phyloP scores from a whole-genome alignment of 2,888 invertebrate species.

The Ctenicera cuprea region DNA sequence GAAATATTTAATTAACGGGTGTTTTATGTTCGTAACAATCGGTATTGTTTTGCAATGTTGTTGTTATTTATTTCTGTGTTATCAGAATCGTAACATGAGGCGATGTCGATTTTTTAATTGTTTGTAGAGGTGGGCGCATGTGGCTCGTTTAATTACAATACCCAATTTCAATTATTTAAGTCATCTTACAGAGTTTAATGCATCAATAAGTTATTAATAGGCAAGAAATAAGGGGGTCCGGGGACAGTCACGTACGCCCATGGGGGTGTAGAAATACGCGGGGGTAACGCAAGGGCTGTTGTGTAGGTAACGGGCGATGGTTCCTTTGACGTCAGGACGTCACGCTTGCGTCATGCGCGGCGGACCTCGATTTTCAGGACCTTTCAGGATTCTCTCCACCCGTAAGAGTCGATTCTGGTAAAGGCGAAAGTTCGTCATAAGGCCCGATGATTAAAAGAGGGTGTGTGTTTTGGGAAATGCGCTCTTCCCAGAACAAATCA shows the following conservation, averaged over 20 bases:
- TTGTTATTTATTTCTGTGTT: constrained; percentile 10
- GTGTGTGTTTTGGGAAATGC: constrained; percentile 34
- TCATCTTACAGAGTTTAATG: neutral
- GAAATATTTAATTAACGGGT: constrained; percentile 31
- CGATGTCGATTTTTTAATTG: neutral
- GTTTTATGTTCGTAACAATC: constrained; percentile 22
- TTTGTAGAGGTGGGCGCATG: neutral
- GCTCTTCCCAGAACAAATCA: neutral
- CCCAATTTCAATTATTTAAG: neutral
- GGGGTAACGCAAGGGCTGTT: constrained; percentile 46
- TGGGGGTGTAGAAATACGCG: constrained; percentile 27
- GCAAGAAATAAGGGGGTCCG: neutral
- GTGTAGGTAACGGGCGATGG: constrained; percentile 56
- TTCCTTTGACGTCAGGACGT: constrained; percentile 64
- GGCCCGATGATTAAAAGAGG: constrained; percentile 32
- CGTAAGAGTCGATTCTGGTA: constrained; percentile 34
- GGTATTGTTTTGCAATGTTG: constrained; percentile 26
- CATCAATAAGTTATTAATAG: neutral
- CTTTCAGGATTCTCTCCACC: constrained; percentile 30
- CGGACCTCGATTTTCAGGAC: constrained; percentile 51
- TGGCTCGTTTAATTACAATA: neutral
- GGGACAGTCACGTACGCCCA: constrained; percentile 12
- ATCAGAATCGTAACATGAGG: constrained; percentile 2
- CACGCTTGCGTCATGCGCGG: constrained; percentile 60
- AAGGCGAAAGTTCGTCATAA: constrained; percentile 46